Evolutionary conservation across 2,113 vertebrate species (phyloP).

Genomic region (Pedetes capensis): DNA sequence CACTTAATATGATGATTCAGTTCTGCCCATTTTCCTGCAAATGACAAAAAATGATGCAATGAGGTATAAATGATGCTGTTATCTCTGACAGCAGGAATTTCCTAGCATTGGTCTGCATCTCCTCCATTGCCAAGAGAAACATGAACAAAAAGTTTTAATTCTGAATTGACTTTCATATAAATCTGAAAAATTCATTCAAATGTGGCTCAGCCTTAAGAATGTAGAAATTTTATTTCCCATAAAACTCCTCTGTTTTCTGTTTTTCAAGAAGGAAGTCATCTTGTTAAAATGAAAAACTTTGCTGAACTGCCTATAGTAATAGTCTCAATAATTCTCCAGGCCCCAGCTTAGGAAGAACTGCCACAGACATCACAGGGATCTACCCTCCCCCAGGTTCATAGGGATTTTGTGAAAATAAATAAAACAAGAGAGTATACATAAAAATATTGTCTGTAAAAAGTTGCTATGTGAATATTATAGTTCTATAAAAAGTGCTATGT

Average conservation of each 20-base stretch:
- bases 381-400: not conserved
- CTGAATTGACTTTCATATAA: not conserved
- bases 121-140: not conserved
- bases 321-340: not conserved
- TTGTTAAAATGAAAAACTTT: slow-evolving; percentile 31
- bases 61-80: not conserved
- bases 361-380: not conserved
- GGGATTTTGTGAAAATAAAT: slow-evolving; percentile 23
- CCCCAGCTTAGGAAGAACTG: not conserved
- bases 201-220: not conserved
- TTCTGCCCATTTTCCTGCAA: no score
- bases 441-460: slow-evolving; percentile 38
- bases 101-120: not conserved
- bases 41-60: not conserved
- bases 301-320: not conserved
- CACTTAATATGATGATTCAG: no score
- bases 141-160: not conserved
- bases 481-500: not conserved
- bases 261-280: not conserved
- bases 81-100: not conserved
- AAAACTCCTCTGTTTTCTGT: not conserved
- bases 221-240: not conserved
- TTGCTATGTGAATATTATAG: not conserved
- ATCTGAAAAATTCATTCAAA: not conserved
- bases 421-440: slow-evolving; percentile 16